Conservation (phyloP, 2,113 vertebrate genomes). For the Menura novaehollandiae region DNA sequence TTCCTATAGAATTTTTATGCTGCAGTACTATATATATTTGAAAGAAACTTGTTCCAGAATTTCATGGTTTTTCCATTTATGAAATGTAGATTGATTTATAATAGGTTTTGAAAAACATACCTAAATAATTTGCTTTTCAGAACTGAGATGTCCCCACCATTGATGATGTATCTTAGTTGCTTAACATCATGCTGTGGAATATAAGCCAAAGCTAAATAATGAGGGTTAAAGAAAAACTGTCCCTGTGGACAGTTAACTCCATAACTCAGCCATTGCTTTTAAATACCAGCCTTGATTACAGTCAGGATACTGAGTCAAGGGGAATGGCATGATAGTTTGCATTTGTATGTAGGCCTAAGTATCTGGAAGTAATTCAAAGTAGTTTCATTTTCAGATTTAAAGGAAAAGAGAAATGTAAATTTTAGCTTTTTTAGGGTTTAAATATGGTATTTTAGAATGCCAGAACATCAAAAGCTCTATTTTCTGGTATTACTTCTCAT, state of each 20-base stretch:
- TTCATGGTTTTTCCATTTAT: background rate
- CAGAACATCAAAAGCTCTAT: background rate
- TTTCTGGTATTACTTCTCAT: background rate
- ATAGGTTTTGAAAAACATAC: background rate
- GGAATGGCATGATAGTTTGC: background rate
- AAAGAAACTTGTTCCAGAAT: background rate
- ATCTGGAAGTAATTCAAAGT: background rate
- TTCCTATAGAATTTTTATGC: slow-evolving; percentile 1
- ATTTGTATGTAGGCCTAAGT: background rate
- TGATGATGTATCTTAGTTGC: slow-evolving; percentile 24
- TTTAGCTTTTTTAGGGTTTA: background rate
- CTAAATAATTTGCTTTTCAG: background rate
- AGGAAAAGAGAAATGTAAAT: background rate
- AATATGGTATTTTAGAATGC: background rate
- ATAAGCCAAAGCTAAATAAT: slow-evolving; percentile 31
- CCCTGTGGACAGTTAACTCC: background rate
- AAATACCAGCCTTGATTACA: background rate
- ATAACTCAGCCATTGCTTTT: slow-evolving; percentile 11
- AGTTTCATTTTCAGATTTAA: background rate
- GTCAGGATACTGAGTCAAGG: background rate
- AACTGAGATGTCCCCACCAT: background rate
- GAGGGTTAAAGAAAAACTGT: background rate
- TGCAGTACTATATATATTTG: background rate
- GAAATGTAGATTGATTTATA: background rate
- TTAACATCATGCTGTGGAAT: slow-evolving; percentile 27